Evolutionary conservation across 2,113 vertebrate species (phyloP).

Genomic region (Megaleporinus macrocephalus): DNA sequence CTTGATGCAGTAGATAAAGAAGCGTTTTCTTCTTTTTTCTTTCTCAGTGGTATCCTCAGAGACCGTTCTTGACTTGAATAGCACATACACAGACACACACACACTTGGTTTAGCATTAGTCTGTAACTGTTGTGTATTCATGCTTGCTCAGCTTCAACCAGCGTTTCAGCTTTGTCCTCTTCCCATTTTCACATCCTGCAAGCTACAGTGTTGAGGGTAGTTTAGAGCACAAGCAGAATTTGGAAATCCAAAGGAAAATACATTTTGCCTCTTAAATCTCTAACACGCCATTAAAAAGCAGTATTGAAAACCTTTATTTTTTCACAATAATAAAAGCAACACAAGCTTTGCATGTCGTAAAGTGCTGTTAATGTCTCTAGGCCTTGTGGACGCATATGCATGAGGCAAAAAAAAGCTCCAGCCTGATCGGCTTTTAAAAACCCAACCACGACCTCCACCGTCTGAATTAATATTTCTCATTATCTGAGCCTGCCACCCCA

Average conservation of each 20-base stretch:
- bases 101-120: not conserved
- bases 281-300: slow-evolving; percentile 11
- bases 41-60: no score
- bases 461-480: slow-evolving; percentile 72
- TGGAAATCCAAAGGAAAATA: not conserved
- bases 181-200: no score
- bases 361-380: slow-evolving; percentile 33
- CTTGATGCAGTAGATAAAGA: not conserved
- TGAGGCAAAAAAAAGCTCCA: slow-evolving; percentile 42
- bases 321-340: not conserved
- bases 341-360: slow-evolving; percentile 24
- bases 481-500: slow-evolving; percentile 60
- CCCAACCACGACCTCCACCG: slow-evolving; percentile 57
- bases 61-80: no score
- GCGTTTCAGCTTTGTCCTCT: no score
- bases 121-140: not conserved
- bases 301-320: not conserved
- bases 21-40: not conserved
- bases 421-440: slow-evolving; percentile 57
- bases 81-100: slow-evolving; percentile 7
- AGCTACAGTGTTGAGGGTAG: no score
- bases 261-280: not conserved
- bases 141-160: no score
- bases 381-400: slow-evolving; percentile 54
- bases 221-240: no score